Evolutionary conservation across 2,113 vertebrate genomes (phyloP), one percentile per base, ranked within the genome.

Genomic region (Drymodes brunneopygia): DNA sequence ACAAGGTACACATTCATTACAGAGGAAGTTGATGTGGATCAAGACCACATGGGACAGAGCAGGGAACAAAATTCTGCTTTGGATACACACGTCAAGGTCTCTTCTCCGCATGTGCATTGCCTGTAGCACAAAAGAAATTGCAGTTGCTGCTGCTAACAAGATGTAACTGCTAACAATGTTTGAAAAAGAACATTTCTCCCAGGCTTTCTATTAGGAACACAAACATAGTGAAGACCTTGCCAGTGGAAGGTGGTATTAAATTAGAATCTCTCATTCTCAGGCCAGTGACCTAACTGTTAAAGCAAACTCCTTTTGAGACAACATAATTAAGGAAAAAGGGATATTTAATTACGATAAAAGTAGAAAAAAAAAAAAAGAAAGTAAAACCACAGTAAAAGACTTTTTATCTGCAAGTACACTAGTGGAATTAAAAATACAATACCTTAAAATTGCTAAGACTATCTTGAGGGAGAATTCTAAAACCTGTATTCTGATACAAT

Each of bases 341-440:
- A 24, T 45, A 73, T 73, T 82, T 31, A 61, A 12, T 20, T 57
- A 17, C 17, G 7, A 31, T 21, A 38, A 62, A 42, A 29, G 7
- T 9, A 20, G 3, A 3, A 7, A 42, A 21, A 10, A 42, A 27
- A 38, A 48, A 65, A 15, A 65, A 31, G 11, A 15, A 57, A 45
- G 3, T 15, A 54, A 85, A 60, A 60, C 2, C 7, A 67, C 42
- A 29, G 18, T 65, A 53, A 62, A 87, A 69, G 9, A 20, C 10
- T 85, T 82, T 10, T 5, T 62, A 25, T 71, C 15, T 58, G 24
- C 15, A 81, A 65, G 66, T 54, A 31, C 2, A 62, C 12, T 14
- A 36, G 4, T 54, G 21, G 3, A 88, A 53, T 10, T 54, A 17
- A 77, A 73, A 62, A 25, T 9, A 44, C 0, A 0, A 24, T 10